phyloP scores from a whole-genome alignment of 2,888 invertebrate species.

The Mycalesis mineus region DNA sequence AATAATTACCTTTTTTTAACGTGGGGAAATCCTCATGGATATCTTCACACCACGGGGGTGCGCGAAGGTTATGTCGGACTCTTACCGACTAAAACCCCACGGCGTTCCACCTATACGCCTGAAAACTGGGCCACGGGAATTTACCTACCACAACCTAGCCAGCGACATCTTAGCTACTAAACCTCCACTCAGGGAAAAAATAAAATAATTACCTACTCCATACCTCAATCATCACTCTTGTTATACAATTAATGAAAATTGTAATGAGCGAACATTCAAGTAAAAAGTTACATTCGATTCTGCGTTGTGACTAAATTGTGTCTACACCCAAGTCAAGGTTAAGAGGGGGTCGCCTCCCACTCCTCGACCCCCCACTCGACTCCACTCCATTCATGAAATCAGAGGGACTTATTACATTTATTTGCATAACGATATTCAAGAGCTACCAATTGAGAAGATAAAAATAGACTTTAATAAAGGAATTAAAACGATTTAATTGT shows the following conservation, averaged over 20 bases:
- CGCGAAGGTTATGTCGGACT: too few species aligned
- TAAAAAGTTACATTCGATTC: not conserved
- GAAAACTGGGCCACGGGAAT: too few species aligned
- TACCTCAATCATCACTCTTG: too few species aligned
- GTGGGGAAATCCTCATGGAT: too few species aligned
- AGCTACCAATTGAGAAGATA: conserved; percentile 25
- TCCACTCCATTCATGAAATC: conserved; percentile 42
- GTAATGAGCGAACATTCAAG: not conserved
- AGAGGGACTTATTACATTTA: conserved; percentile 38
- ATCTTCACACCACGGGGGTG: too few species aligned
- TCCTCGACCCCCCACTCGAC: conserved; percentile 24
- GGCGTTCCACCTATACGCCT: too few species aligned
- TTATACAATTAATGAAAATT: not conserved
- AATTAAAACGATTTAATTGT: not conserved
- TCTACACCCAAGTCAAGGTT: conserved; percentile 10
- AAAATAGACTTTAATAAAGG: conserved; percentile 13
- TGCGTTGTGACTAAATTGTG: not conserved
- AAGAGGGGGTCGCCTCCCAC: conserved; percentile 1
- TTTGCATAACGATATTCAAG: conserved; percentile 55
- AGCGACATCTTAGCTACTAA: too few species aligned
- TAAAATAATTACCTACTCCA: too few species aligned
- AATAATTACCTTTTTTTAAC: too few species aligned
- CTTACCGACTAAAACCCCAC: too few species aligned
- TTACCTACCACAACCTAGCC: too few species aligned
- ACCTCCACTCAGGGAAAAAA: too few species aligned